Evolutionary conservation across 1,140 invertebrate genomes (phyloP), one percentile per base, ranked within the genome.

Genomic region (Drosophila mayri): DNA sequence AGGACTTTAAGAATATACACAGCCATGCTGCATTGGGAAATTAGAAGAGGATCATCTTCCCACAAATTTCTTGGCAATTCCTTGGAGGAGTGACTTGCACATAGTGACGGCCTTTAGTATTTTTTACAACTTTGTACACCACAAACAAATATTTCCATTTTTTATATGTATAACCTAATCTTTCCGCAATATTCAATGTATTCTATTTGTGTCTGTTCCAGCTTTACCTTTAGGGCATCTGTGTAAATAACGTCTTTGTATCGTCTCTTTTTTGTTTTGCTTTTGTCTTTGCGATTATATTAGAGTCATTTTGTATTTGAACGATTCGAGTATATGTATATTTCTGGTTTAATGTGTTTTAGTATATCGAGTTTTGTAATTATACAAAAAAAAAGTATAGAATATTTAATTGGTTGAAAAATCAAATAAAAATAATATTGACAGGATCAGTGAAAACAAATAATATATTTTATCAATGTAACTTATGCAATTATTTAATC

Each of bases 1-100:
- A 92, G 77, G 92, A 92, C 74, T 92, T 92, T 38, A 92, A 92
- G 50, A 92, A 92, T 59, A 72, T 92, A 5, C 87, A 92, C 62
- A 81, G 71, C 22, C 94, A 90, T 40, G 67, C 74, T n/a, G 57
- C 67, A 32, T 52, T 72, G 18, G 66, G 52, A 47, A 88, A 90
- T 52, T 80, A 77, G 18, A n/a, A 38, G 43, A 38, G 18, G 12
- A 30, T 22, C 16, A 35, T 44, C 11, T 10, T 61, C 4, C 37
- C 20, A 22, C 32, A 35, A 47, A 47, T 76, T 64, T 54, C 40
- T 57, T 85, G 85, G 85, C 85, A 90, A 81, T 90, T 90, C 70
- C 78, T 81, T 70, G 62, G 52, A 77, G 58, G 63, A 66, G 54
- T 63, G 54, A 28, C 54, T 66, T 30, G 38, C 35, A 61, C 74